phyloP scores from a whole-genome alignment of 2,797 vertebrate genomes.

The Crypturellus tataupa region DNA sequence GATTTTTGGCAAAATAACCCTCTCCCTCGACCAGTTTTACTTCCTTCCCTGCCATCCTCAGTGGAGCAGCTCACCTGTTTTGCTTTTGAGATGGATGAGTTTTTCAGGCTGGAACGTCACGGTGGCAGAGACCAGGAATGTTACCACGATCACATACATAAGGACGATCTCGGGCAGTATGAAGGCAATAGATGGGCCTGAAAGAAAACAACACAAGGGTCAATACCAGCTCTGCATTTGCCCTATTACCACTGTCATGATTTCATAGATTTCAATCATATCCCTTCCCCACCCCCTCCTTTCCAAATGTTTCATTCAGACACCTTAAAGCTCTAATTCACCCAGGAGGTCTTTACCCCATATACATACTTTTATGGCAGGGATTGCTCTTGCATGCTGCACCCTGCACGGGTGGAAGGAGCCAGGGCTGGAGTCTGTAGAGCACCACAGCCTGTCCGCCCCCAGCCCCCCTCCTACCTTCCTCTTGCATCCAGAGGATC shows the following conservation, averaged over 20 bases:
- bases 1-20: not conserved
- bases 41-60: not conserved
- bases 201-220: accelerated
- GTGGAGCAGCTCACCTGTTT: not conserved
- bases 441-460: accelerated
- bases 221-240: accelerated
- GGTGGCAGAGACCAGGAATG: not conserved
- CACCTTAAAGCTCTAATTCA: not conserved
- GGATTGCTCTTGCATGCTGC: not conserved
- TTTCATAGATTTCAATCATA: accelerated
- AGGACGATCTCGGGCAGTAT: conserved; percentile 30
- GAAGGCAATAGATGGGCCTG: conserved; percentile 53
- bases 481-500: conserved; percentile 58
- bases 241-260: accelerated
- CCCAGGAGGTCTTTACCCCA: accelerated
- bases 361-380: not conserved
- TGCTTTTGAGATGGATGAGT: conserved; percentile 10
- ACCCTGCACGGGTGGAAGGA: not conserved
- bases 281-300: not conserved
- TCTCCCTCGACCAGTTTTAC: accelerated
- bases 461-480: conserved; percentile 6
- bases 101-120: not conserved
- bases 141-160: not conserved
- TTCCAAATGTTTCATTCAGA: not conserved
- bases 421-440: not conserved